Evolutionary conservation across 2,888 invertebrate genomes (phyloP), one percentile per base, ranked within the genome.

Genomic region (Sycophila texana): DNA sequence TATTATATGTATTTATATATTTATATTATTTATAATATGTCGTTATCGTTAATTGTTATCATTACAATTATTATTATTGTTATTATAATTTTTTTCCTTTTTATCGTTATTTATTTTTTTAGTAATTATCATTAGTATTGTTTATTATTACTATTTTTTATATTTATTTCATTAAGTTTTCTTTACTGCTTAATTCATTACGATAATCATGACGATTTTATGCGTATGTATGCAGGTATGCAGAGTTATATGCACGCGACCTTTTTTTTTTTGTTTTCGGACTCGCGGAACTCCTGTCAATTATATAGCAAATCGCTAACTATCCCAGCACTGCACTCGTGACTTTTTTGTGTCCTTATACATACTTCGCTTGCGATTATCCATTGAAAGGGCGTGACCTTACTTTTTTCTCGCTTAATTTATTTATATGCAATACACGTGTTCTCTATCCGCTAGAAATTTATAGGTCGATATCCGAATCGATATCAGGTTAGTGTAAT

Each of bases 161-260:
- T 66, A 20, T 58, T 75, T 70, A 47, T 22, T 70, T 67, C 18
- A 53, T 67, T 67, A 53, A 39, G 39, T 39, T 67, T 74, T 49
- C 60, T 61, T 49, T 65, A 30, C 51, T 74, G 20, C 14, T 16
- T 57, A 65, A 26, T 39, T 61, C 7, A 58, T 74, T 58, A 74
- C 49, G 20, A 51, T 66, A 84, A 85, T 85, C 83, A 83, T 86
- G 80, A 83, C 86, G 86, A 86, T 85, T 83, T 84, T 87, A 83
- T 87, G 83, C 84, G 2, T 72, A 65, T 58, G 67, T 72, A 49
- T 65, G 26, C 53, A 63, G 49, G 49, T 30, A 83, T 86, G 26
- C 26, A 26, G 26, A 26, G 26, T 26, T 26, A 26, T 2, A 84
- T 85, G 82, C 81, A 61, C 53, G 61, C 68, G 30, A 67, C 61